These are phyloP conservation scores for Drosophila littoralis DNA, from an alignment of 1,140 invertebrate species.

Conservation along the genomic window DNA sequence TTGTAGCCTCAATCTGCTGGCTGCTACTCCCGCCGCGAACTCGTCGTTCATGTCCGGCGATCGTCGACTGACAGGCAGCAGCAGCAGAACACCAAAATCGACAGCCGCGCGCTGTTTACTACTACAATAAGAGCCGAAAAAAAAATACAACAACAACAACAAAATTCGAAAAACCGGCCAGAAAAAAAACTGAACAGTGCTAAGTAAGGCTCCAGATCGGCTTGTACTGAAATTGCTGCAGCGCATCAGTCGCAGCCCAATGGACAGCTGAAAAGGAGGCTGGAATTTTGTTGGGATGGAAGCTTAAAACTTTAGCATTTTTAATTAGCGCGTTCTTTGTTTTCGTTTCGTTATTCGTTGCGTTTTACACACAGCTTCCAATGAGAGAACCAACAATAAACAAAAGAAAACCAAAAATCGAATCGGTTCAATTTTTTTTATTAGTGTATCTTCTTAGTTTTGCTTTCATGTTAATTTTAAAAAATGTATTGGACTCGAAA, in stretches of 20 bases:
- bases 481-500: not conserved
- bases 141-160: constrained; percentile 32
- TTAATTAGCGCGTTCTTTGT: constrained; percentile 83
- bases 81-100: constrained; percentile 70
- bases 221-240: constrained; percentile 72
- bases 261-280: constrained; percentile 81
- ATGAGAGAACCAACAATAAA: constrained; percentile 7
- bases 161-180: constrained; percentile 31
- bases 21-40: constrained; percentile 35
- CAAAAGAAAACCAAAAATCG: constrained; percentile 15
- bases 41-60: constrained; percentile 43
- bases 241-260: constrained; percentile 57
- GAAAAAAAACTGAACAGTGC: constrained; percentile 27
- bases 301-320: constrained; percentile 82
- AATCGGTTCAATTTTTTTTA: constrained; percentile 14
- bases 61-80: constrained; percentile 65
- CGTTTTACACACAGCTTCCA: constrained; percentile 34
- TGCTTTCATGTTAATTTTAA: no score
- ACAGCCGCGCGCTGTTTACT: constrained; percentile 74
- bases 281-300: constrained; percentile 65
- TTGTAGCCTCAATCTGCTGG: constrained; percentile 29
- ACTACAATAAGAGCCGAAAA: constrained; percentile 69
- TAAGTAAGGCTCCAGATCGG: constrained; percentile 34
- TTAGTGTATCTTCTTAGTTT: constrained; percentile 7
- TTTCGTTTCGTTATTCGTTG: constrained; percentile 78